Evolutionary conservation across 1,140 invertebrate species (phyloP), one percentile per base, ranked within the genome.

Genomic region (Himalopsyche phryganea): DNA sequence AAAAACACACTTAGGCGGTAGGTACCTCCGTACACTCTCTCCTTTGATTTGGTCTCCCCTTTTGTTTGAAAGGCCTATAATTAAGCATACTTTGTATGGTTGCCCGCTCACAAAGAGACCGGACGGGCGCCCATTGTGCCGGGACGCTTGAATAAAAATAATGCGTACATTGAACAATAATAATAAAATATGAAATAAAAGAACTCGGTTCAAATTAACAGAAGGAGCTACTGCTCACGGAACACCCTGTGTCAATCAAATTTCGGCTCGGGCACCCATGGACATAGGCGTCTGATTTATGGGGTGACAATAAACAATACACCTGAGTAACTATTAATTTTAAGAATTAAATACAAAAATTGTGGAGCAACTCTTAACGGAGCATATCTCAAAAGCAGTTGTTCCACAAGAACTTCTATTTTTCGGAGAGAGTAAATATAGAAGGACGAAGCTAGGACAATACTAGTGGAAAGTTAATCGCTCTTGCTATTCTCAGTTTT

Each of bases 211-310:
- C 50, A 62, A 62, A 58, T 58, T 58, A 62, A 62, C 49, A 58
- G 54, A 50, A 54, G 20, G 51, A 28, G 58, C 58, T 53, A 58
- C 60, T 28, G 55, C 38, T 36, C 32, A 33, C 40, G 40, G 51
- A 58, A 55, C 60, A 63, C 60, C 60, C 60, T 63, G 40, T 32
- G 60, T 63, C 60, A 63, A 63, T 63, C 60, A 63, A 55, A 58
- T 50, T 38, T 28, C 53, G 55, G 54, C 45, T 32, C 23, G 15
- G 47, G 52, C 50, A 18, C 50, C 50, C 50, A 45, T 11, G 15
- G 15, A 40, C 38, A 28, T 28, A 28, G 23, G 23, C 23, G 23
- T 28, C 23, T 9, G 23, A 28, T 28, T 28, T 9, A 28, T 28
- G 9, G 23, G 9, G 23, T 28, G 23, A 28, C 23, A 3, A 28